A percentile compares a stretch with the other conserved stretches of the same genome.
Evolutionary conservation across 2,888 invertebrate species (phyloP).

Genomic region (Lasioglossum oenotherae): DNA sequence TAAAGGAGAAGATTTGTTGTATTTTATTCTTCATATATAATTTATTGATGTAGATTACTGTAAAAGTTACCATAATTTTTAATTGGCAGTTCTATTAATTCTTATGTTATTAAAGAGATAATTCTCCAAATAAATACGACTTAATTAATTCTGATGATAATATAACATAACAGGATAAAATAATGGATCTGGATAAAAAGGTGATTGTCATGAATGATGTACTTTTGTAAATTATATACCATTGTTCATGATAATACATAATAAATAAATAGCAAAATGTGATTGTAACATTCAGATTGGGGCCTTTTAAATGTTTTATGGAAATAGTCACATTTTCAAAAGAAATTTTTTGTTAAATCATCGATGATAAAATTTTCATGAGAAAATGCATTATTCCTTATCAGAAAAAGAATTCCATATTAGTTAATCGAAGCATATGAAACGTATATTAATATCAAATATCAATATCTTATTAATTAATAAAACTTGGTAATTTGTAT

Average conservation of each 20-base stretch:
- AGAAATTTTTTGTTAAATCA: neutral
- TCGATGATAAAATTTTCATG: neutral
- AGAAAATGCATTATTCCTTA: conserved; percentile 6
- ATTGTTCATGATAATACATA: conserved; percentile 12
- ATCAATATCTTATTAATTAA: neutral
- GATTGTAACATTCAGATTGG: conserved; percentile 48
- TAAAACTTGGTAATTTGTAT: neutral
- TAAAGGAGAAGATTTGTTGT: neutral
- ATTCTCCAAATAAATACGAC: neutral
- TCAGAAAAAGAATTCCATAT: neutral
- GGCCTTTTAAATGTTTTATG: conserved; percentile 33
- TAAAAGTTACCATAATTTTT: neutral
- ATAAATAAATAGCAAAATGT: conserved; percentile 22
- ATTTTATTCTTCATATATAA: neutral
- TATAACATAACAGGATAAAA: neutral
- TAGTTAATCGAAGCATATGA: neutral
- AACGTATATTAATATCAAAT: neutral
- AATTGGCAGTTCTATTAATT: neutral
- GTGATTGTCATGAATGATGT: neutral
- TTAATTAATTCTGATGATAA: neutral
- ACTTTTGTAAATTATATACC: conserved; percentile 8
- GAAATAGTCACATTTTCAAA: neutral
- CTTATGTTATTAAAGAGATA: no score
- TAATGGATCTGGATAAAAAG: neutral
- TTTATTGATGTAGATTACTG: neutral